Evolutionary conservation across 2,888 invertebrate species (phyloP).

Genomic region (Sphinx pinastri): DNA sequence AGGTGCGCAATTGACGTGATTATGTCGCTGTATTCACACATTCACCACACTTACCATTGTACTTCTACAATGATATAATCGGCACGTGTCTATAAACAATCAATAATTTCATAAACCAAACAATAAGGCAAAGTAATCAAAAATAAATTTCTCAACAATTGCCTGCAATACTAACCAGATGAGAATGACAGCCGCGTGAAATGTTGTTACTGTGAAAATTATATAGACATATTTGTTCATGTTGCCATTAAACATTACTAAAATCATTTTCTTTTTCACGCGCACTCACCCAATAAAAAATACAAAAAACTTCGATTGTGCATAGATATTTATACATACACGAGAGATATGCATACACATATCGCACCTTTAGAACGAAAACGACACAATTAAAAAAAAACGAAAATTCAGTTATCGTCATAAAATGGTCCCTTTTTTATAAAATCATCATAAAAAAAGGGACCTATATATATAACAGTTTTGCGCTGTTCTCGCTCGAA

Average conservation of each 20-base stretch:
- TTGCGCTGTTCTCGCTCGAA: no score
- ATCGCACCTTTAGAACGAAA: no score
- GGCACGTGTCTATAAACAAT: constrained; percentile 40
- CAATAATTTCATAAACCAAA: constrained; percentile 47
- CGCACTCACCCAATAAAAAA: background rate
- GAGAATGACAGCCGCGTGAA: constrained; percentile 57
- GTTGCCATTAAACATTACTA: background rate
- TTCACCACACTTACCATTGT: constrained; percentile 60
- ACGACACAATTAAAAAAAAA: no score
- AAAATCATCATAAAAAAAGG: no score
- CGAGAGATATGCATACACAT: no score
- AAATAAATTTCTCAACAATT: constrained; percentile 58
- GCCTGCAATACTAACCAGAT: constrained; percentile 54
- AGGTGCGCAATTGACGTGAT: constrained; percentile 44
- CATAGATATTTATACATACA: no score
- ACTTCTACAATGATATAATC: constrained; percentile 45
- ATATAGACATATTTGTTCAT: background rate
- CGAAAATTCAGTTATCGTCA: no score
- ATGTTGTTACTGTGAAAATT: constrained; percentile 1
- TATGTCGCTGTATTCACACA: constrained; percentile 31
- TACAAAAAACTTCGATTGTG: no score
- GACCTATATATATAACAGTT: no score
- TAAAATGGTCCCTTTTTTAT: no score
- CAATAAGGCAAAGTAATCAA: constrained; percentile 58
- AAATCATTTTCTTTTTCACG: background rate